Percentiles rank a stretch among this genome's conserved stretches.
Evolutionary conservation across 2,797 vertebrate genomes (phyloP).

Genomic region (Ctenosaura bakeri): DNA sequence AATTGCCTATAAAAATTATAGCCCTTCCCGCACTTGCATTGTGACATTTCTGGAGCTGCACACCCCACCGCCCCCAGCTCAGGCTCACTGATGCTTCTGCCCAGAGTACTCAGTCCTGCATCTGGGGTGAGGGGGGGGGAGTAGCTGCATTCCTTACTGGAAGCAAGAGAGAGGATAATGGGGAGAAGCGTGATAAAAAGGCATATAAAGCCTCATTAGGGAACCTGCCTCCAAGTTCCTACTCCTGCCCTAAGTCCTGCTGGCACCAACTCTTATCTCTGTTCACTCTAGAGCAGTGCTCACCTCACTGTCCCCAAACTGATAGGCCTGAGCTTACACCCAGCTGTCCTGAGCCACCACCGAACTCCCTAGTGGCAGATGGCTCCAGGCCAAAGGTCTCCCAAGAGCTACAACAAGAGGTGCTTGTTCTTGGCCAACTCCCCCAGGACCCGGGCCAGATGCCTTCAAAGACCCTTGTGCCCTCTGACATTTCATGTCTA

Average conservation of each 20-base stretch:
- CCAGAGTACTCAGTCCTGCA: not conserved
- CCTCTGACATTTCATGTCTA: slow-evolving; percentile 54
- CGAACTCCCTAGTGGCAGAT: not conserved
- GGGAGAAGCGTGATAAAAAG: not conserved
- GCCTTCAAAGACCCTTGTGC: not conserved
- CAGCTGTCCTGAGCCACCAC: not conserved
- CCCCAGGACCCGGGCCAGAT: not conserved
- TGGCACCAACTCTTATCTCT: too few species aligned
- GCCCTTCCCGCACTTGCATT: not conserved
- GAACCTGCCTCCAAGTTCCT: slow-evolving; percentile 12
- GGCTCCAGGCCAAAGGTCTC: not conserved
- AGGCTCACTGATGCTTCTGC: not conserved
- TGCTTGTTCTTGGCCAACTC: slow-evolving; percentile 42
- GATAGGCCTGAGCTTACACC: not conserved
- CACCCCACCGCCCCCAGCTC: not conserved
- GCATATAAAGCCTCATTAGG: not conserved
- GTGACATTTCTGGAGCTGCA: not conserved
- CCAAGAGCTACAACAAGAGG: slow-evolving; percentile 19
- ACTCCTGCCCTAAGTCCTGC: not conserved
- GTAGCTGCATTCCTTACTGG: slow-evolving; percentile 12
- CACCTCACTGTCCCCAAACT: not conserved
- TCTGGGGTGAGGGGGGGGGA: not conserved
- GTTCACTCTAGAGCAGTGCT: not conserved
- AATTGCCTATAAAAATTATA: not conserved
- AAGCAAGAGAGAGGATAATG: not conserved